A percentile compares a stretch with the other conserved stretches of the same genome.
Evolutionary conservation across 2,888 invertebrate species (phyloP).

Genomic region (Drosophila kuntzei): DNA sequence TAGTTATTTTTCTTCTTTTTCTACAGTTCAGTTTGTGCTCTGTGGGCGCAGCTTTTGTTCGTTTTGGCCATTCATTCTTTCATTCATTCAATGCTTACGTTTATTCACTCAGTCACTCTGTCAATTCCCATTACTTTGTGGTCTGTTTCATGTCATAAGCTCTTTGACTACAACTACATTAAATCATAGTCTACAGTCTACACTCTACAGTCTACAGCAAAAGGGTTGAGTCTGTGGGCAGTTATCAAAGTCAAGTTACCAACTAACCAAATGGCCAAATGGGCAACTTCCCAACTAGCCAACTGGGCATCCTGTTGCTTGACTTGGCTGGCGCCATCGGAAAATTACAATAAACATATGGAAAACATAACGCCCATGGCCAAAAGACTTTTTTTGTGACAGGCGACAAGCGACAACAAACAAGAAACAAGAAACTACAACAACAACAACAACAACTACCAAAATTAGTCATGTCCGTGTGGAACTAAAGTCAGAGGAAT

Average conservation of each 20-base stretch:
- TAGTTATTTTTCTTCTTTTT: neutral
- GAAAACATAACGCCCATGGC: conserved; percentile 56
- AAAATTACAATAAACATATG: conserved; percentile 70
- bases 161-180: conserved; percentile 54
- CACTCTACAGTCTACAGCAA: conserved; percentile 56
- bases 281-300: conserved; percentile 5
- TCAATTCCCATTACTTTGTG: conserved; percentile 60
- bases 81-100: conserved; percentile 14
- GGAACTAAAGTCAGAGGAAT: conserved; percentile 9
- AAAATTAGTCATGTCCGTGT: conserved; percentile 70
- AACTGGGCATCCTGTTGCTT: conserved; percentile 44
- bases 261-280: conserved; percentile 3
- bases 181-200: conserved; percentile 58
- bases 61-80: conserved; percentile 43
- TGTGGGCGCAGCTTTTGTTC: conserved; percentile 66
- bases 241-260: conserved; percentile 15
- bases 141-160: conserved; percentile 67
- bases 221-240: conserved; percentile 64
- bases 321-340: conserved; percentile 60
- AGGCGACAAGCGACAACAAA: conserved; percentile 25
- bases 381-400: conserved; percentile 24
- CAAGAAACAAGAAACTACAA: conserved; percentile 25
- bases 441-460: conserved; percentile 45
- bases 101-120: conserved; percentile 31
- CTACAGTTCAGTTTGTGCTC: conserved; percentile 9